Percentiles rank a stretch among this genome's conserved stretches.
phyloP scores from a whole-genome alignment of 2,888 invertebrate genomes.

The Noctua janthina region DNA sequence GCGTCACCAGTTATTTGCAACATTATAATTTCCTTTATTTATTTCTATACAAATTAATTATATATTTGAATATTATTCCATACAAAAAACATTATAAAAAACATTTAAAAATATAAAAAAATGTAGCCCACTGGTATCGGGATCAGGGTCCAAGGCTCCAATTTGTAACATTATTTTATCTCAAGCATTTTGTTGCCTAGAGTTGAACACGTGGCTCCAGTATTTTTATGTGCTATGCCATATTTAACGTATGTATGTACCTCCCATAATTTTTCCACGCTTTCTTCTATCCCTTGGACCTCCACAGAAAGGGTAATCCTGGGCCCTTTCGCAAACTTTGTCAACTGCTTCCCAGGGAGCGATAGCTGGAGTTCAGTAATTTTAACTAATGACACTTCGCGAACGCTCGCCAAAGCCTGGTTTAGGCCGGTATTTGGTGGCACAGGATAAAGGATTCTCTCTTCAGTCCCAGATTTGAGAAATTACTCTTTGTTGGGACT shows the following conservation, averaged over 20 bases:
- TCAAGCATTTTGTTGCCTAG: neutral
- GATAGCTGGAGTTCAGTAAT: slow-evolving; percentile 86
- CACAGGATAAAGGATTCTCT: slow-evolving; percentile 69
- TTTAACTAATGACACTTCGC: slow-evolving; percentile 87
- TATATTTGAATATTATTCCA: too few species aligned
- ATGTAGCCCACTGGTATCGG: too few species aligned
- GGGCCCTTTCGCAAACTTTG: slow-evolving; percentile 83
- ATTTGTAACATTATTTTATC: neutral
- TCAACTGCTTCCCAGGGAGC: slow-evolving; percentile 87
- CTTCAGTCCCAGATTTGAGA: slow-evolving; percentile 69
- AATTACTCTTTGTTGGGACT: slow-evolving; percentile 67
- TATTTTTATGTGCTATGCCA: neutral
- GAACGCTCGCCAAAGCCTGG: slow-evolving; percentile 70
- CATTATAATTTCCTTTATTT: neutral
- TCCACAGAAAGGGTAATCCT: slow-evolving; percentile 71
- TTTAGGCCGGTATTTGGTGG: slow-evolving; percentile 66
- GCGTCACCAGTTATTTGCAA: neutral
- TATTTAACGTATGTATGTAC: neutral
- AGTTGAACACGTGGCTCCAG: neutral
- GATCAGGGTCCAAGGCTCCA: too few species aligned
- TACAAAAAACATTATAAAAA: too few species aligned
- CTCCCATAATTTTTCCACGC: slow-evolving; percentile 22
- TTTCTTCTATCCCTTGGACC: slow-evolving; percentile 50
- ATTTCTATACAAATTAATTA: too few species aligned
- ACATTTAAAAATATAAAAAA: too few species aligned